Evolutionary conservation across 2,888 invertebrate species (phyloP), one percentile per base, ranked within the genome.

Genomic region (Myopa tessellatipennis): DNA sequence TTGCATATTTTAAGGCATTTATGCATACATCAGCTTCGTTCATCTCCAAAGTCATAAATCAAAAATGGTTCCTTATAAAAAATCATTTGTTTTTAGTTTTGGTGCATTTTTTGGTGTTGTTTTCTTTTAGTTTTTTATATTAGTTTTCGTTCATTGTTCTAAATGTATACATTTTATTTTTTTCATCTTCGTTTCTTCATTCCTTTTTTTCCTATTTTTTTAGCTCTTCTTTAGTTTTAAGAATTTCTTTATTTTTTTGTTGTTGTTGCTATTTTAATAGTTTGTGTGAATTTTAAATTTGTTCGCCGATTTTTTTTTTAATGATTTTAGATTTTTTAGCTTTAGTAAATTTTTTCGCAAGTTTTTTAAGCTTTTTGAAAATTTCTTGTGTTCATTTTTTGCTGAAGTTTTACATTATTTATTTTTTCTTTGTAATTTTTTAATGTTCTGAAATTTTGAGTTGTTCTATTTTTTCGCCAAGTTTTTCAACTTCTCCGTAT

Each of bases 21-120:
- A 50, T 69, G 45, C 68, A 69, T 69, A 69, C 16, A 40, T 18
- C 8, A 4, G 68, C 18, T n/a, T 26, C 10, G 12, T 26, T 10
- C 40, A 18, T 18, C 26, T 36, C 40, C 68, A 69, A 69, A 69
- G 18, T 69, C 68, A 69, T 69, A 69, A 69, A 69, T 69, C 68
- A 69, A 69, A 26, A 45, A 45, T 45, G 45, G 45, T 45, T 45
- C 3, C 14, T 14, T 26, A 45, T 10, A 45, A 45, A 45, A 45
- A 45, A 45, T 63, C 4, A 34, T 61, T 63, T 63, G 14, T n/a
- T 61, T 63, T 18, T 63, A 0, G 12, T 34, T 63, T 34, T 63
- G 18, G 14, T 63, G 34, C 12, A 18, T 63, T 63, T 26, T 5
- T 34, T 26, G 4, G 26, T 63, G 8, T 4, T 63, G 63, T 12